phyloP scores from a whole-genome alignment of 2,888 invertebrate species.

The Teleogryllus oceanicus region DNA sequence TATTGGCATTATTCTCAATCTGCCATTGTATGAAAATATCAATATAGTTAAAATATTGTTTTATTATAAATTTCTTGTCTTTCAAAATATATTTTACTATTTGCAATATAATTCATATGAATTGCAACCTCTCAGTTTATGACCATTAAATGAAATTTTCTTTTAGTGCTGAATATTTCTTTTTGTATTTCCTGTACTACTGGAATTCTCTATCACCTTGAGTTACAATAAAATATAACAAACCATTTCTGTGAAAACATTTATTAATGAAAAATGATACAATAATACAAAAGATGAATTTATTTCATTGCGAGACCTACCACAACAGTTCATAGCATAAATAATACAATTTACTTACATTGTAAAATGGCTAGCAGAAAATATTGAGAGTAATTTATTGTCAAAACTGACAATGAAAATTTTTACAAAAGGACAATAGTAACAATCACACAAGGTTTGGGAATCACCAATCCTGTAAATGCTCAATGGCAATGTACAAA shows the following conservation, averaged over 20 bases:
- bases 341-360: neutral
- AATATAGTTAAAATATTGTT: too few species aligned
- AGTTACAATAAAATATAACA: too few species aligned
- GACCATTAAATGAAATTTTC: too few species aligned
- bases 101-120: too few species aligned
- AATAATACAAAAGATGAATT: neutral
- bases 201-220: too few species aligned
- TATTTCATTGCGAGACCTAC: neutral
- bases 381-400: neutral
- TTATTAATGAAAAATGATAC: slow-evolving; percentile 18
- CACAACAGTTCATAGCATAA: slow-evolving; percentile 2
- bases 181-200: too few species aligned
- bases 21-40: too few species aligned
- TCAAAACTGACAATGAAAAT: neutral
- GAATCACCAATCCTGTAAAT: neutral
- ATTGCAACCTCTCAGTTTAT: too few species aligned
- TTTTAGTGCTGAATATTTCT: too few species aligned
- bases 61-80: too few species aligned
- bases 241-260: neutral
- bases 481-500: neutral
- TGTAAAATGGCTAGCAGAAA: neutral
- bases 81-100: too few species aligned
- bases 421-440: neutral
- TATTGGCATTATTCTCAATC: too few species aligned
- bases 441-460: slow-evolving; percentile 4